Conservation (phyloP, 2,888 invertebrate species). For the Agrochola lota region DNA sequence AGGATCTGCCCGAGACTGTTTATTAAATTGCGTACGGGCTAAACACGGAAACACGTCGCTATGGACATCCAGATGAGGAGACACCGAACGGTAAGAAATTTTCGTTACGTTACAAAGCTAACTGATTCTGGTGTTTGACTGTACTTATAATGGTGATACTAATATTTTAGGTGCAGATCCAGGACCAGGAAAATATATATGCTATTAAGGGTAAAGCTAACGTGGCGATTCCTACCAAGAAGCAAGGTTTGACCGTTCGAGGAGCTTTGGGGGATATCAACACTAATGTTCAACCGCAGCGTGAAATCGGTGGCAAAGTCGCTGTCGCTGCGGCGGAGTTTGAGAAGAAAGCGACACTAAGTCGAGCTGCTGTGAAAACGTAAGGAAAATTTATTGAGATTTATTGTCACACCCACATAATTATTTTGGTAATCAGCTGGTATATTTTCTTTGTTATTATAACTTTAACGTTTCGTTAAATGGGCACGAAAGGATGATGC, state of each 20-base stretch:
- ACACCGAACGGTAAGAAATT: slow-evolving; percentile 76
- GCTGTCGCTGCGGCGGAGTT: slow-evolving; percentile 80
- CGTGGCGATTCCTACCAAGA: slow-evolving; percentile 75
- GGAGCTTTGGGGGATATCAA: slow-evolving; percentile 86
- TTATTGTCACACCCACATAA: slow-evolving; percentile 15
- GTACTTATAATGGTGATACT: slow-evolving; percentile 10
- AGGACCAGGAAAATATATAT: slow-evolving; percentile 85
- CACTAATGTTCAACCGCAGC: slow-evolving; percentile 82
- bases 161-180: slow-evolving; percentile 74
- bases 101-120: slow-evolving; percentile 18
- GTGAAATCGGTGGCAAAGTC: slow-evolving; percentile 80
- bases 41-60: slow-evolving; percentile 31
- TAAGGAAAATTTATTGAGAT: slow-evolving; percentile 53
- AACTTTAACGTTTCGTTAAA: not conserved
- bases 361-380: slow-evolving; percentile 76
- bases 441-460: slow-evolving; percentile 12
- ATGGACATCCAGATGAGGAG: slow-evolving; percentile 83
- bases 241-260: slow-evolving; percentile 78
- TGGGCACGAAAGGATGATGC: no score
- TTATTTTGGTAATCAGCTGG: slow-evolving; percentile 29
- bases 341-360: slow-evolving; percentile 81
- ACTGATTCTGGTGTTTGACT: slow-evolving; percentile 12
- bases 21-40: slow-evolving; percentile 16
- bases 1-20: slow-evolving; percentile 41
- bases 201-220: slow-evolving; percentile 79